Percentiles rank a stretch among this genome's conserved stretches.
Conservation (phyloP, 1,140 invertebrate genomes). For the Ceratosolen fusciceps region DNA sequence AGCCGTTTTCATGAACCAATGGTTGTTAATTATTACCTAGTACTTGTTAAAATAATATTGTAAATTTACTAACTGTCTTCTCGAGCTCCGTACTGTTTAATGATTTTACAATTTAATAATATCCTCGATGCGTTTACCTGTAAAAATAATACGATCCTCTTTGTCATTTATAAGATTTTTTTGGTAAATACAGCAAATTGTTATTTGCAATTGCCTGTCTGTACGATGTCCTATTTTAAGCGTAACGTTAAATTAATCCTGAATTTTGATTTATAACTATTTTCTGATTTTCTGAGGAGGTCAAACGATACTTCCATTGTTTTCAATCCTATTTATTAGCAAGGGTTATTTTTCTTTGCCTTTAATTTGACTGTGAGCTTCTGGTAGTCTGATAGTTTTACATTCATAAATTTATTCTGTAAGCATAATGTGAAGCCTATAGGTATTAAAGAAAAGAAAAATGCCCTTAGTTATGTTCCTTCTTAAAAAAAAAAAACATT, state of each 20-base stretch:
- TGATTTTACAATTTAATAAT: not conserved
- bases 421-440: too few relatives aligned
- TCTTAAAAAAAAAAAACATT: constrained; percentile 5
- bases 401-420: constrained; percentile 20
- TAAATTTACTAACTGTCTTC: not conserved
- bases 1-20: not conserved
- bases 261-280: constrained; percentile 20
- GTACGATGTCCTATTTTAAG: not conserved
- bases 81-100: not conserved
- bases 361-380: constrained; percentile 5
- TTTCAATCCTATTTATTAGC: constrained; percentile 32
- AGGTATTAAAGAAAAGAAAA: constrained; percentile 25
- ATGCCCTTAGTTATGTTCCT: constrained; percentile 41
- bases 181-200: constrained; percentile 18
- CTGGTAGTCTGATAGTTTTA: constrained; percentile 45
- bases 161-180: not conserved
- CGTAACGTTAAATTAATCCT: not conserved
- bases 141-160: not conserved
- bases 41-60: constrained; percentile 10
- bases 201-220: constrained; percentile 19
- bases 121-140: not conserved
- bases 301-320: constrained; percentile 14
- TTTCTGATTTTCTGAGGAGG: too few relatives aligned
- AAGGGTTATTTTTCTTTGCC: constrained; percentile 20
- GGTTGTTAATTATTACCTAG: constrained; percentile 5